Percentiles rank a stretch among this genome's conserved stretches.
These are phyloP conservation scores for Gyps fulvus DNA, from an alignment of 2,113 vertebrate species.

Conservation along the genomic window DNA sequence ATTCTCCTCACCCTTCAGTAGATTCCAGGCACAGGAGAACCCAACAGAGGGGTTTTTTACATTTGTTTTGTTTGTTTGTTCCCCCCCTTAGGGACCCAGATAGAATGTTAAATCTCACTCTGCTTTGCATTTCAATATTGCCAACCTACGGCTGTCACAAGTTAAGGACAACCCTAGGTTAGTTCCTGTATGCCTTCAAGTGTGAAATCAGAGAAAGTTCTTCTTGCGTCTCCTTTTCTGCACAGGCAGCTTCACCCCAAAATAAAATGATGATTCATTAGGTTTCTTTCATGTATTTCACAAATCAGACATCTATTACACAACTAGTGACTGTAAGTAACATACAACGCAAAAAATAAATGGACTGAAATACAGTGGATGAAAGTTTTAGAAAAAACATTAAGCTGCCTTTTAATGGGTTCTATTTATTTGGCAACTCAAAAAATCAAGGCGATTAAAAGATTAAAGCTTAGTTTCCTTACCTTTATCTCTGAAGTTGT, in stretches of 20 bases:
- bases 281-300: background rate
- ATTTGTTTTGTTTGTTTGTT: background rate
- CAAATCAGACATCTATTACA: background rate
- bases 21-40: background rate
- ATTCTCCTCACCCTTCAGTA: background rate
- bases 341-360: background rate
- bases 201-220: background rate
- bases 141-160: background rate
- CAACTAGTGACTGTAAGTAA: background rate
- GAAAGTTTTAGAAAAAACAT: background rate
- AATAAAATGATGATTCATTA: background rate
- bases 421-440: background rate
- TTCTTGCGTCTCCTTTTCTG: background rate
- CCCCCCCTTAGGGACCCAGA: background rate
- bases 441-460: background rate
- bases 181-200: background rate
- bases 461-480: background rate
- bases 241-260: background rate
- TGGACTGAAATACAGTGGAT: background rate
- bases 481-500: background rate
- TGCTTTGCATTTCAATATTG: background rate
- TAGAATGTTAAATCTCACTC: background rate
- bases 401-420: background rate
- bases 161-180: background rate
- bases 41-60: fast-evolving